These are phyloP conservation scores for Scaptodrosophila lebanonensis DNA, from an alignment of 1,140 invertebrate species.

Conservation along the genomic window DNA sequence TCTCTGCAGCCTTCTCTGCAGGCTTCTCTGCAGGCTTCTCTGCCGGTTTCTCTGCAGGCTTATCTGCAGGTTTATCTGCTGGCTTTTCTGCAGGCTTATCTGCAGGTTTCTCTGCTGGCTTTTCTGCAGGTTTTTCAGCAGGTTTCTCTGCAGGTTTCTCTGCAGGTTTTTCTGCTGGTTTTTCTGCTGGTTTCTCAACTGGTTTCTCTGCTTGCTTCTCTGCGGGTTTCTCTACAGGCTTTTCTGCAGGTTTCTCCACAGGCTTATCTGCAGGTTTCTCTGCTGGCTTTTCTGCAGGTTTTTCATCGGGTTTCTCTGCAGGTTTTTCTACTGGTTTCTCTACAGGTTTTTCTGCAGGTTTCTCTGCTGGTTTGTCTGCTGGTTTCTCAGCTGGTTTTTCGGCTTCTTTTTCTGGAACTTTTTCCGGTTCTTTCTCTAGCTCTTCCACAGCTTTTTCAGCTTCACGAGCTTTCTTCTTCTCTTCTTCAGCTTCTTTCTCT, in stretches of 20 bases:
- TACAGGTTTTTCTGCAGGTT: not conserved
- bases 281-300: not conserved
- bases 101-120: not conserved
- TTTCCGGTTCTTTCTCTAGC: conserved; percentile 1
- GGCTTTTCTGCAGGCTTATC: not conserved
- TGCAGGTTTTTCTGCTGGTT: not conserved
- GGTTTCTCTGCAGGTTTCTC: not conserved
- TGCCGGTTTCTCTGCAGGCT: not conserved
- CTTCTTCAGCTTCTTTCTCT: not conserved
- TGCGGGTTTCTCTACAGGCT: not conserved
- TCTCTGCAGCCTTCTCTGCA: not conserved
- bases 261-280: not conserved
- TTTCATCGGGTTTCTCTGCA: not conserved
- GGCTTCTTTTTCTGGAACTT: not conserved
- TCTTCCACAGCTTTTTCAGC: not conserved
- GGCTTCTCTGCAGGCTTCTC: not conserved
- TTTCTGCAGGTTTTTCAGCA: not conserved
- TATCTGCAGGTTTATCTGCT: not conserved
- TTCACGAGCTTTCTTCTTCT: not conserved
- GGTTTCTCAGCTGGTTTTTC: not conserved
- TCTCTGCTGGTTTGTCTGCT: not conserved
- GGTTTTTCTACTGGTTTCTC: not conserved
- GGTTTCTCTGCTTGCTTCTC: not conserved
- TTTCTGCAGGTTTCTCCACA: too few relatives aligned
- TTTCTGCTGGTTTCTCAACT: not conserved